Conservation (phyloP, 2,113 vertebrate genomes). For the Neotoma lepida region DNA sequence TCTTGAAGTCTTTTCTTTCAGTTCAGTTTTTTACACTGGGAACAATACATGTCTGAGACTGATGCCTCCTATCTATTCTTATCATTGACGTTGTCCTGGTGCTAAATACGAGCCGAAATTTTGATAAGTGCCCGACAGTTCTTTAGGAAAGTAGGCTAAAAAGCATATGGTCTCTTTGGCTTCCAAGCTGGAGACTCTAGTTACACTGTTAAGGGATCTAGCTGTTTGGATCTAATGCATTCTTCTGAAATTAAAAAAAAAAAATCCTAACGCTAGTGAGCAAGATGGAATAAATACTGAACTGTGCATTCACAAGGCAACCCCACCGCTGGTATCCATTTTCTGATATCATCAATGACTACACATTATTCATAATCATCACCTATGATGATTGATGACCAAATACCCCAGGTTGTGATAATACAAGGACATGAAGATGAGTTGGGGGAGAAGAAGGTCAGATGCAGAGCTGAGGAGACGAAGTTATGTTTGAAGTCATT, state of each 20-base stretch:
- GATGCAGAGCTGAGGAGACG: neutral
- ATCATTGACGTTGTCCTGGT: neutral
- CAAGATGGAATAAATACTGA: neutral
- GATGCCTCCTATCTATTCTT: neutral
- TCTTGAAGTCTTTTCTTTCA: neutral
- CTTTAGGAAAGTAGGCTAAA: neutral
- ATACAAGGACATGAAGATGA: neutral
- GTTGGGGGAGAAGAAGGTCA: neutral
- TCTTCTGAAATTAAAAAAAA: neutral
- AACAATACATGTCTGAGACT: neutral
- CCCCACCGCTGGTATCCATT: neutral
- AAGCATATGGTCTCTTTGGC: neutral
- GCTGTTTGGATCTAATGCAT: neutral
- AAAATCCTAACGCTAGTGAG: neutral
- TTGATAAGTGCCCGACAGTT: neutral
- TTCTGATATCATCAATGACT: neutral
- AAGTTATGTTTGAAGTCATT: neutral
- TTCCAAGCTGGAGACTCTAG: neutral
- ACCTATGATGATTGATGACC: constrained; percentile 15
- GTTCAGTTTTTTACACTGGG: neutral
- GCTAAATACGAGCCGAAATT: neutral
- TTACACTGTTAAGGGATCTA: neutral
- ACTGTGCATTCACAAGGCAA: neutral
- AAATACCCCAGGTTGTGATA: constrained; percentile 25
- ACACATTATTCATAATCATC: neutral